Conservation (phyloP, 2,113 vertebrate species). For the Megalops atlanticus region DNA sequence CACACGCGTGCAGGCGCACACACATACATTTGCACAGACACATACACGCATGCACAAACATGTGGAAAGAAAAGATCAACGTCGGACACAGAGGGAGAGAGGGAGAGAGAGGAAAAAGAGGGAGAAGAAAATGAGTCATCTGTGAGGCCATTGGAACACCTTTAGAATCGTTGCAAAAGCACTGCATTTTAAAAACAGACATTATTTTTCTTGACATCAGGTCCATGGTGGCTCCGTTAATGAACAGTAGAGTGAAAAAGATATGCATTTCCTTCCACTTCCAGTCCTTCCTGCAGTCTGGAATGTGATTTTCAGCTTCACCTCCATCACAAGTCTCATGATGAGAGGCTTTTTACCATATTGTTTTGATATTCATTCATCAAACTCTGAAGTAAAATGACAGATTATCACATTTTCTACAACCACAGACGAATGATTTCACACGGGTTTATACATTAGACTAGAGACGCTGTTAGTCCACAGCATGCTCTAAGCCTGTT, state of each 20-base stretch:
- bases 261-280: not conserved
- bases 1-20: conserved; percentile 16
- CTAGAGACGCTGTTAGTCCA: not conserved
- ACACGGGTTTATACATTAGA: not conserved
- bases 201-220: not conserved
- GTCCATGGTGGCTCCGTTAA: not conserved
- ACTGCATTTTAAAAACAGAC: conserved; percentile 25
- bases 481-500: not conserved
- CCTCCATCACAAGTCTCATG: not conserved
- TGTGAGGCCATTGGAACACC: not conserved
- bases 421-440: not conserved
- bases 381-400: too few relatives aligned
- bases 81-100: conserved; percentile 21
- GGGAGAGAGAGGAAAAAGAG: conserved; percentile 12
- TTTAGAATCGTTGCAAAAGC: not conserved
- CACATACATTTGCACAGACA: not conserved
- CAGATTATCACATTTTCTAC: not conserved
- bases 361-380: not conserved
- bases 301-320: not conserved
- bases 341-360: not conserved
- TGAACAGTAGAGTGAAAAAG: not conserved
- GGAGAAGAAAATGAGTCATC: conserved; percentile 3
- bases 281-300: not conserved
- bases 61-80: conserved; percentile 31
- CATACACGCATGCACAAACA: not conserved